Base-by-base conservation (phyloP, 1,140 invertebrate species). In the Drosophila kepulauana region DNA sequence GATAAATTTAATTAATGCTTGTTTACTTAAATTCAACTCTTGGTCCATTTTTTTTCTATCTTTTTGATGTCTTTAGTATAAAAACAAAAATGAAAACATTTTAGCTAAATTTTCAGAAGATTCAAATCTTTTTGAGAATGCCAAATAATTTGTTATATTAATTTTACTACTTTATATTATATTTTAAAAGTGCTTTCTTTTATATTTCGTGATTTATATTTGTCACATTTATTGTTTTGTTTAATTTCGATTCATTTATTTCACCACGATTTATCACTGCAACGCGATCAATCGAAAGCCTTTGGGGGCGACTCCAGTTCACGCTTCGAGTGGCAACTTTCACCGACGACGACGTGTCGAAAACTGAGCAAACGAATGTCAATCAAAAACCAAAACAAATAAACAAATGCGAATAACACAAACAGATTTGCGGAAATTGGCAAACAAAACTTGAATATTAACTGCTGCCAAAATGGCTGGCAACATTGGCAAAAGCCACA, bases 371-470 rank as follows among this genome's bases (percentile, higher is more conserved):
- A 56, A n/a, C 56, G 59, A 70, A 64, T 59, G 72, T 78, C 76
- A 78, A 78, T 78, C 76, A 78, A 78, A 82, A 48, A 25, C 20
- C 35, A 38, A 10, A 64, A 69, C 16, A 70, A 62, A 49, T 62
- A 49, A 81, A 70, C 81, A 75, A 76, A 78, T 70, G 46, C 58
- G 43, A 72, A 30, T 45, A 63, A 65, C 33, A 35, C n/a, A 68
- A 65, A 51, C 56, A 67, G 72, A 70, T 67, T 64, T 68, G 73
- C 78, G 67, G 72, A 86, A 86, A 86, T 86, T 86, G 82, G 82
- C 82, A 88, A 75, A 82, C 51, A 75, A 67, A 81, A 75, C 74
- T 76, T 75, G 61, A 89, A 88, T 88, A 88, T 88, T 88, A 88
- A 88, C 85, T 88, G 81, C 85, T 89, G 85, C 81, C 85, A 88